A percentile compares a stretch with the other conserved stretches of the same genome.
phyloP scores from a whole-genome alignment of 1,140 invertebrate species.

The Tetranychus cinnabarinus region DNA sequence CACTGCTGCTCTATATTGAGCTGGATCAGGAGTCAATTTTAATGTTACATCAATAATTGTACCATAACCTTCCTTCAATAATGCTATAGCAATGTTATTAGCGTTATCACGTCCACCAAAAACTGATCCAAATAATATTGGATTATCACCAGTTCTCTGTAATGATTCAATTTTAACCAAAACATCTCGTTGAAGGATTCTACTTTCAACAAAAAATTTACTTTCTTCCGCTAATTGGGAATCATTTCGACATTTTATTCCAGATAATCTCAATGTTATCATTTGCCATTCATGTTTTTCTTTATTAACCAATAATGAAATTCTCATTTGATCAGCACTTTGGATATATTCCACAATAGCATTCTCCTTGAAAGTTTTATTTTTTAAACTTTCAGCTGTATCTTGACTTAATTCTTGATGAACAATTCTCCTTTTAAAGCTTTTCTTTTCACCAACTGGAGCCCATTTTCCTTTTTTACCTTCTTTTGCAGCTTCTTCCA shows the following conservation, averaged over 20 bases:
- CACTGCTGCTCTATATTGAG: conserved; percentile 61
- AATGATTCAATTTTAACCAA: conserved; percentile 72
- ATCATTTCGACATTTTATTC: conserved; percentile 36
- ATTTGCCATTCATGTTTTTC: conserved; percentile 42
- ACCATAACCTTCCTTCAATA: conserved; percentile 75
- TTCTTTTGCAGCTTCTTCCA: conserved; percentile 72
- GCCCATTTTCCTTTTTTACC: conserved; percentile 66
- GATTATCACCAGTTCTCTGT: conserved; percentile 31
- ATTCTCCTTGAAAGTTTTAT: conserved; percentile 39
- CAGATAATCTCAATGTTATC: conserved; percentile 78
- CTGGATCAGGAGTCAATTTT: conserved; percentile 48
- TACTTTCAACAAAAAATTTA: conserved; percentile 67
- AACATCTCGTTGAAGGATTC: conserved; percentile 75
- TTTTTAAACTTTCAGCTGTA: not conserved
- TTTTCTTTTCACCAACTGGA: not conserved
- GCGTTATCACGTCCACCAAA: not conserved
- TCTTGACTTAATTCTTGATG: conserved; percentile 22
- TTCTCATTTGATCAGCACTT: conserved; percentile 66
- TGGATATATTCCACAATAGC: conserved; percentile 78
- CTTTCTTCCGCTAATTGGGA: conserved; percentile 46
- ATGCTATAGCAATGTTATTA: conserved; percentile 69
- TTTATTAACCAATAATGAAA: conserved; percentile 20
- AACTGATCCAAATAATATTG: conserved; percentile 1
- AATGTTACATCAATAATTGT: conserved; percentile 95
- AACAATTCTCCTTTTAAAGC: conserved; percentile 27